phyloP scores from a whole-genome alignment of 2,113 vertebrate genomes.

The Sylvietta virens region DNA sequence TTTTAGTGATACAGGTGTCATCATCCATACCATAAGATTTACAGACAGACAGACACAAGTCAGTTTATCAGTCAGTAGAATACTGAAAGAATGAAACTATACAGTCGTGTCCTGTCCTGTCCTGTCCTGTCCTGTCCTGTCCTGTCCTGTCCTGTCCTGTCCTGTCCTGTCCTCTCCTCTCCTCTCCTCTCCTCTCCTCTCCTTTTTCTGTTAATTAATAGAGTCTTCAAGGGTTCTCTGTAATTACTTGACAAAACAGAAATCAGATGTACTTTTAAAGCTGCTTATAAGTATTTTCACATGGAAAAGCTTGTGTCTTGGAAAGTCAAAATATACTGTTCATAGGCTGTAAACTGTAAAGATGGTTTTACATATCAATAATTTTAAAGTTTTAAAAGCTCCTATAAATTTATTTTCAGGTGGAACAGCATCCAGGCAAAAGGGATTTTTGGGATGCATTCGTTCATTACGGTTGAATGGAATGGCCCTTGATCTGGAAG shows the following conservation, averaged over 20 bases:
- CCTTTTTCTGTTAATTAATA: neutral
- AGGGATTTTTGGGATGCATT: slow-evolving; percentile 91
- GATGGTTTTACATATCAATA: neutral
- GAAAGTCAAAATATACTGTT: neutral
- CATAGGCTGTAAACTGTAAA: neutral
- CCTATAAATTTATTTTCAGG: slow-evolving; percentile 69
- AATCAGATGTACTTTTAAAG: neutral
- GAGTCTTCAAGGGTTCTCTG: neutral
- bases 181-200: neutral
- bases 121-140: too few relatives aligned
- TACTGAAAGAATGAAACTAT: neutral
- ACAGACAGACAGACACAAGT: neutral
- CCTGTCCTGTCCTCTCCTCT: too few relatives aligned
- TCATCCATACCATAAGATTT: neutral
- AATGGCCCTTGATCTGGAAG: slow-evolving; percentile 84
- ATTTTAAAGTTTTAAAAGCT: neutral
- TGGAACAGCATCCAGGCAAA: slow-evolving; percentile 92
- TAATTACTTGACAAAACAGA: neutral
- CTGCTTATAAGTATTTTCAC: neutral
- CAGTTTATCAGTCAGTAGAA: neutral
- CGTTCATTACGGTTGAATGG: slow-evolving; percentile 90
- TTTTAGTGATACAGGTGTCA: neutral
- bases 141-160: too few relatives aligned
- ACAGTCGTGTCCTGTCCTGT: too few relatives aligned
- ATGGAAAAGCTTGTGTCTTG: neutral